phyloP scores from a whole-genome alignment of 1,140 invertebrate genomes.

The Ips typographus region DNA sequence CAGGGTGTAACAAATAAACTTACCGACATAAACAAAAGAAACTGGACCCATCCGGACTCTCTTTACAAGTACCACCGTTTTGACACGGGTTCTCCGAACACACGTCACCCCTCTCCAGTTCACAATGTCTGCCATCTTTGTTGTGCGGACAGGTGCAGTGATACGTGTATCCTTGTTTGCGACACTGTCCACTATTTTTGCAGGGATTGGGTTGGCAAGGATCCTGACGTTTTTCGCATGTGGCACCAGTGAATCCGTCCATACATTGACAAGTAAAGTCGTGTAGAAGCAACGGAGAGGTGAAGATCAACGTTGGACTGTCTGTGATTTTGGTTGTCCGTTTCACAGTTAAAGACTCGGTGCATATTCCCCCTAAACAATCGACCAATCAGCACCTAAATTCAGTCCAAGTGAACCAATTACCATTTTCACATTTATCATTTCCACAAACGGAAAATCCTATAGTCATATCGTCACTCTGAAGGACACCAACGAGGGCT shows the following conservation, averaged over 20 bases:
- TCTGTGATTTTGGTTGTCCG: slow-evolving; percentile 72
- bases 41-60: slow-evolving; percentile 78
- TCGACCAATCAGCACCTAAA: too few species aligned
- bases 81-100: slow-evolving; percentile 83
- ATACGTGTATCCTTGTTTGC: slow-evolving; percentile 78
- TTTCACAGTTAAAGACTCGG: slow-evolving; percentile 68
- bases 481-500: slow-evolving; percentile 63
- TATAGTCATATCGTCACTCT: slow-evolving; percentile 59
- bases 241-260: slow-evolving; percentile 73
- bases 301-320: slow-evolving; percentile 76
- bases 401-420: background rate
- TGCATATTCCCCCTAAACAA: slow-evolving; percentile 64
- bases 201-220: slow-evolving; percentile 92
- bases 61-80: slow-evolving; percentile 87
- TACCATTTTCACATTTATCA: slow-evolving; percentile 69
- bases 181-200: slow-evolving; percentile 76
- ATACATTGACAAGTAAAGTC: slow-evolving; percentile 79
- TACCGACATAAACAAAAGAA: slow-evolving; percentile 85
- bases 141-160: slow-evolving; percentile 76
- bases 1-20: background rate
- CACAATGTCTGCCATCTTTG: slow-evolving; percentile 81
- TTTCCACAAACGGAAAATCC: slow-evolving; percentile 74
- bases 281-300: slow-evolving; percentile 74
- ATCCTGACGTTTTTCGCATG: slow-evolving; percentile 83
- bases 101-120: slow-evolving; percentile 77